Evolutionary conservation across 2,113 vertebrate genomes (phyloP).

Genomic region (Amphilophus citrinellus): DNA sequence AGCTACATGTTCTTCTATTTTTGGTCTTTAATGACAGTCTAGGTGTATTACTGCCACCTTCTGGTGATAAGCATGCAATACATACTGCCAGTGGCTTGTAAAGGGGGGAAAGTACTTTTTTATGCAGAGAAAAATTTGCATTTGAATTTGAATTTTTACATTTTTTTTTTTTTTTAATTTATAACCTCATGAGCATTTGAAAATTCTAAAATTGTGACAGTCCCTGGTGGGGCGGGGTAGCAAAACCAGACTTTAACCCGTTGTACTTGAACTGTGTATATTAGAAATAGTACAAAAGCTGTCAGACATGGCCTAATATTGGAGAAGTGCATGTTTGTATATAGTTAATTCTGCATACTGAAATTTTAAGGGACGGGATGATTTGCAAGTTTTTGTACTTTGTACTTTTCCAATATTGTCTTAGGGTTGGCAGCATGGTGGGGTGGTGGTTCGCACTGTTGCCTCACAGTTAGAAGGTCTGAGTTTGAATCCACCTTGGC

Average conservation of each 20-base stretch:
- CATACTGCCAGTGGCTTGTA: rapidly evolving
- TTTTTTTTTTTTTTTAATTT: too few species aligned
- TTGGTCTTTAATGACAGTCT: neutral
- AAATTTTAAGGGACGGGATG: neutral
- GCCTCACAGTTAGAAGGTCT: too few species aligned
- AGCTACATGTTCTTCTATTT: neutral
- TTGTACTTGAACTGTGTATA: neutral
- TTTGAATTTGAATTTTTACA: neutral
- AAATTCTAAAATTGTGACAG: rapidly evolving
- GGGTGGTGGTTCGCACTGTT: too few species aligned
- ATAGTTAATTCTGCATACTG: neutral
- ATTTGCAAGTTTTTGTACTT: too few species aligned
- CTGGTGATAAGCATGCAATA: rapidly evolving
- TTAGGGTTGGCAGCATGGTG: too few species aligned
- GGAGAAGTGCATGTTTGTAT: neutral
- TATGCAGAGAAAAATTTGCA: too few species aligned
- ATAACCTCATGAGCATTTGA: neutral
- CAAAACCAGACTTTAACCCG: rapidly evolving
- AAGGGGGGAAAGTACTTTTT: neutral
- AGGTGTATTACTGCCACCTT: neutral
- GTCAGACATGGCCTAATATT: neutral
- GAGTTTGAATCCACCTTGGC: too few species aligned
- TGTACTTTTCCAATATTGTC: too few species aligned
- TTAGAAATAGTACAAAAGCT: neutral
- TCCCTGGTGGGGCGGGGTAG: neutral